Base-by-base conservation (phyloP, 1,140 invertebrate genomes). In the Drosophila obscura region DNA sequence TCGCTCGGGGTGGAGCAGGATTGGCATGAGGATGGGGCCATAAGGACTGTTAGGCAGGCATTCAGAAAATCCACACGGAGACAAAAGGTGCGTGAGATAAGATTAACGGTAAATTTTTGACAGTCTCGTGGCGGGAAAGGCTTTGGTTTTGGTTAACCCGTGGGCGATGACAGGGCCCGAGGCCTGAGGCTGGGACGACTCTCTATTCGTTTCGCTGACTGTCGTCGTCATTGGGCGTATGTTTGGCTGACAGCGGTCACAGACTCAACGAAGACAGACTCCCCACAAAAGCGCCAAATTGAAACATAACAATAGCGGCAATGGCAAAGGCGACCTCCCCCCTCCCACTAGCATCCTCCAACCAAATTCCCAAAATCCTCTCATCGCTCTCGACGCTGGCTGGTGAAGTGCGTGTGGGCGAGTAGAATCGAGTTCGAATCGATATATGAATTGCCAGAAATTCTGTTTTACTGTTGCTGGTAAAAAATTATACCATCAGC, bases 241-340 rank as follows among this genome's bases (percentile, higher is more conserved):
- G 64, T 24, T 43, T 64, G 43, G 61, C 44, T 75, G 73, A 49
- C 50, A 55, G 49, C 63, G 46, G 57, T 49, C 57, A 60, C 57
- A 60, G 35, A 11, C 35, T 28, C 26, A 41, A 45, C 61, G n/a
- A 43, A 71, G 66, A 61, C 69, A 66, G 58, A 53, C 49, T 15
- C 35, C 26, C 53, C 73, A 41, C 53, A 80, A 68, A 67, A 11
- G 35, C 61, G 65, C 44, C 49, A 84, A 80, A 83, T 83, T 84
- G 82, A 83, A 84, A 84, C 80, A 83, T 75, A 83, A 83, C 80
- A 83, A 83, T 76, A 71, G 71, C 19, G 19, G 46, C 52, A n/a
- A 1, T 19, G 65, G 49, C 51, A 48, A 75, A 63, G 63, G 63
- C 61, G 45, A 19, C 19, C 19, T 1, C 35, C 50, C 39, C 11